phyloP scores from a whole-genome alignment of 1,140 invertebrate genomes.

The Oryctes rhinoceros region DNA sequence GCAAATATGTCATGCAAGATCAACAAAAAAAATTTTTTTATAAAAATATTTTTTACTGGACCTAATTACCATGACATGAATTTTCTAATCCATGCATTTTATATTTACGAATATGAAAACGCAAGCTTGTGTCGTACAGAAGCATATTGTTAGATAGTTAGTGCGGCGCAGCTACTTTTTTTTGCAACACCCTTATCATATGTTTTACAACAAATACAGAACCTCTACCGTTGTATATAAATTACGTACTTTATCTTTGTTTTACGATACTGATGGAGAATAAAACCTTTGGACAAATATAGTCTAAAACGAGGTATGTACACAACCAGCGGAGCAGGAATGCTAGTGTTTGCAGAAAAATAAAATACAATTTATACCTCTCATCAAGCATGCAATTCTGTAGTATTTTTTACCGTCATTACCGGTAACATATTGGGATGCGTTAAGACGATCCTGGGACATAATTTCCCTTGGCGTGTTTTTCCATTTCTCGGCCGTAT shows the following conservation, averaged over 20 bases:
- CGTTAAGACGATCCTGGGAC: too few species aligned
- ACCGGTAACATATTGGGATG: too few species aligned
- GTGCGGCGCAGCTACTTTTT: not conserved
- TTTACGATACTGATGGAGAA: slow-evolving; percentile 14
- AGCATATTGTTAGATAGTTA: not conserved
- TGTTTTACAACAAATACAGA: not conserved
- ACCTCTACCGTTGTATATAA: not conserved
- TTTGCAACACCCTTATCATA: not conserved
- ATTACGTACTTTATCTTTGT: slow-evolving; percentile 11
- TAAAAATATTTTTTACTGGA: not conserved
- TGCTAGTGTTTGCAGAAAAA: slow-evolving; percentile 2
- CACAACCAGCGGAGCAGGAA: not conserved
- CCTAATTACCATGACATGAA: not conserved
- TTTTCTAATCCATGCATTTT: not conserved
- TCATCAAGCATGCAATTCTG: too few species aligned
- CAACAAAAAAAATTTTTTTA: not conserved
- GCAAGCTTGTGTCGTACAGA: not conserved
- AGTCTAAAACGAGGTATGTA: not conserved
- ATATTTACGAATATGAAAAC: not conserved
- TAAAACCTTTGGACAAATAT: slow-evolving; percentile 8
- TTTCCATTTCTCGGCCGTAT: too few species aligned
- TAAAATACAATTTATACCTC: not conserved
- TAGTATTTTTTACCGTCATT: too few species aligned
- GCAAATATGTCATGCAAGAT: too few species aligned
- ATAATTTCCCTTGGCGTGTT: too few species aligned